These are phyloP conservation scores for Umimayanthus chanpuru DNA, from an alignment of 92 coral and sea anemone genomes.

Conservation along the genomic window DNA sequence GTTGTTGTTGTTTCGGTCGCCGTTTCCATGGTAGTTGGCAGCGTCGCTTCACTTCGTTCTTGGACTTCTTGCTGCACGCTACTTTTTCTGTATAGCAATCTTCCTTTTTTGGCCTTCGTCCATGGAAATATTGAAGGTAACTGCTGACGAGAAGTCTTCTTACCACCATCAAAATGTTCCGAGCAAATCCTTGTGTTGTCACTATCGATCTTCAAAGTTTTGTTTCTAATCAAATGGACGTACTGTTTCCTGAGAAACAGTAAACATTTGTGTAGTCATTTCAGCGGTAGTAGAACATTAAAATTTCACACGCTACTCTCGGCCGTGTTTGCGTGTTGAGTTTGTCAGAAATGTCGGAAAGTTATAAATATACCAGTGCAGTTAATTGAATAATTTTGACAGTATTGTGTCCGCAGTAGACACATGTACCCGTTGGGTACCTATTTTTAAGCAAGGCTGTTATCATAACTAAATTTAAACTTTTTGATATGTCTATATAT, in stretches of 20 bases:
- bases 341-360: no score
- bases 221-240: background rate
- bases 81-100: constrained; percentile 38
- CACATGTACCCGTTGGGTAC: no score
- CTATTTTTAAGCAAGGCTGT: no score
- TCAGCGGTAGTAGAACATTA: no score
- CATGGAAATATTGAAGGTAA: constrained; percentile 50
- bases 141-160: constrained; percentile 14
- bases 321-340: no score
- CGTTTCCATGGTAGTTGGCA: constrained; percentile 47
- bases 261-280: no score
- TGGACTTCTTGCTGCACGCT: constrained; percentile 25
- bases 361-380: no score
- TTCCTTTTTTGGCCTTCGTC: background rate
- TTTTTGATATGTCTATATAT: no score
- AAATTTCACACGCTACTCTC: no score
- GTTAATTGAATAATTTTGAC: no score
- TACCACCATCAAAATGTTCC: constrained; percentile 40
- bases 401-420: no score
- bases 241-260: background rate
- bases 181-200: constrained; percentile 51
- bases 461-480: no score
- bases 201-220: constrained; percentile 29
- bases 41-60: constrained; percentile 16
- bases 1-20: background rate